Conservation (phyloP, 2,888 invertebrate species). For the Tholera decimalis region DNA sequence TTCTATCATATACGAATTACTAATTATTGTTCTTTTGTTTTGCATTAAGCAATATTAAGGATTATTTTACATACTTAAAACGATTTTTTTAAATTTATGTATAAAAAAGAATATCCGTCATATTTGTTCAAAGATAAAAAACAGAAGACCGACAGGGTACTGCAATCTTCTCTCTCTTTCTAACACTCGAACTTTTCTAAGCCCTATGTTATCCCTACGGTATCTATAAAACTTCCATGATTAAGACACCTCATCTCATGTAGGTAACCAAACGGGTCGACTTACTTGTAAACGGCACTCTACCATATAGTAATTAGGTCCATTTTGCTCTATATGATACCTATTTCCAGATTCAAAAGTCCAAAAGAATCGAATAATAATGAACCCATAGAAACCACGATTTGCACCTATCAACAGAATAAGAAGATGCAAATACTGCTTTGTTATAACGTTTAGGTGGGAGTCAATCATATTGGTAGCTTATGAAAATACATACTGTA, state of each 20-base stretch:
- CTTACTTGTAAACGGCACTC: background rate
- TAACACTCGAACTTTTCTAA: no score
- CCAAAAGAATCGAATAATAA: conserved; percentile 28
- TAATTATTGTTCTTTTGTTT: no score
- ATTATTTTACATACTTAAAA: no score
- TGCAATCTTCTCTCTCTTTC: no score
- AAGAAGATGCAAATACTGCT: conserved; percentile 50
- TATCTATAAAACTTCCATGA: no score
- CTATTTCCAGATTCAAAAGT: conserved; percentile 51
- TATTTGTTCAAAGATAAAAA: no score
- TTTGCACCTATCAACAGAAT: conserved; percentile 7
- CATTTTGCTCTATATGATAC: conserved; percentile 23
- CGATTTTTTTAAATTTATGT: no score
- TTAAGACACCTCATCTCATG: background rate
- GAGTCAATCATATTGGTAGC: conserved; percentile 35
- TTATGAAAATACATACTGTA: conserved; percentile 10
- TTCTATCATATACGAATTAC: no score
- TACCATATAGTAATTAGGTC: conserved; percentile 4
- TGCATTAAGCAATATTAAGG: no score
- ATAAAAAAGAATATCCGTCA: no score
- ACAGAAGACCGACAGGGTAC: no score
- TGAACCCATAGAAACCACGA: conserved; percentile 6
- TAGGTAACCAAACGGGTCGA: conserved; percentile 6
- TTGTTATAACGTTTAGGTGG: conserved; percentile 49
- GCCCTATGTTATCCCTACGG: no score